These are phyloP conservation scores for Malachius bipustulatus DNA, from an alignment of 2,888 invertebrate genomes.

Conservation along the genomic window DNA sequence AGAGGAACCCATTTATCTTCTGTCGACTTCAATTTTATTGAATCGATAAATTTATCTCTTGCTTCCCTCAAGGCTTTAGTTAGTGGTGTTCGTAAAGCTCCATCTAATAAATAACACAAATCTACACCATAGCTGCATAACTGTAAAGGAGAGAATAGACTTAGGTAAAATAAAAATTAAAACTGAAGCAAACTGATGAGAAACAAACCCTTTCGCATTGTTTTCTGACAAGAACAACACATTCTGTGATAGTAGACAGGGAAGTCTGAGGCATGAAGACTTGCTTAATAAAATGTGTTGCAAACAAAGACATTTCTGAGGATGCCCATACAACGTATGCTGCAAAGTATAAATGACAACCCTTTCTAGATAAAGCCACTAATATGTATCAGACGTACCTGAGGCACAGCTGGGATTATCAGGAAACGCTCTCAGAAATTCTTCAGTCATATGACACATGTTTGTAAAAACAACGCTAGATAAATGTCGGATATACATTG, in stretches of 20 bases:
- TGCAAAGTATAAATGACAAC: slow-evolving; percentile 28
- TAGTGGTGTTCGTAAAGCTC: slow-evolving; percentile 65
- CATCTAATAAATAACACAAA: slow-evolving; percentile 82
- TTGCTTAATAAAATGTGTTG: slow-evolving; percentile 73
- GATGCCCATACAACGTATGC: slow-evolving; percentile 88
- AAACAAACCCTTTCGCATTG: slow-evolving; percentile 62
- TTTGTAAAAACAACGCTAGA: slow-evolving; percentile 76
- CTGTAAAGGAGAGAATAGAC: slow-evolving; percentile 38
- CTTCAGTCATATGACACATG: slow-evolving; percentile 47
- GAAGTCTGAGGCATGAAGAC: slow-evolving; percentile 83
- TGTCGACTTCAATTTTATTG: slow-evolving; percentile 58
- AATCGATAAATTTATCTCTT: slow-evolving; percentile 70
- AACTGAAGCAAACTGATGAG: slow-evolving; percentile 21
- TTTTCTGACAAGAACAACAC: slow-evolving; percentile 66
- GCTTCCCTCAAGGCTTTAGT: slow-evolving; percentile 65
- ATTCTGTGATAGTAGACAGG: slow-evolving; percentile 72
- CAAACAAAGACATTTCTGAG: slow-evolving; percentile 65
- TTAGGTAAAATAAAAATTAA: slow-evolving; percentile 1
- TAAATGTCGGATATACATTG: slow-evolving; percentile 67
- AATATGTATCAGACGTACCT: slow-evolving; percentile 36
- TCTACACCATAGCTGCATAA: slow-evolving; percentile 65
- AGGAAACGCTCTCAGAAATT: slow-evolving; percentile 72
- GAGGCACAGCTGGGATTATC: slow-evolving; percentile 61
- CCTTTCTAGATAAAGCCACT: not conserved
- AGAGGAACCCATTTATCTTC: slow-evolving; percentile 82